A percentile compares a stretch with the other conserved stretches of the same genome.
Evolutionary conservation across 2,797 vertebrate species (phyloP).

Genomic region (Triplophysa yarkandensis): DNA sequence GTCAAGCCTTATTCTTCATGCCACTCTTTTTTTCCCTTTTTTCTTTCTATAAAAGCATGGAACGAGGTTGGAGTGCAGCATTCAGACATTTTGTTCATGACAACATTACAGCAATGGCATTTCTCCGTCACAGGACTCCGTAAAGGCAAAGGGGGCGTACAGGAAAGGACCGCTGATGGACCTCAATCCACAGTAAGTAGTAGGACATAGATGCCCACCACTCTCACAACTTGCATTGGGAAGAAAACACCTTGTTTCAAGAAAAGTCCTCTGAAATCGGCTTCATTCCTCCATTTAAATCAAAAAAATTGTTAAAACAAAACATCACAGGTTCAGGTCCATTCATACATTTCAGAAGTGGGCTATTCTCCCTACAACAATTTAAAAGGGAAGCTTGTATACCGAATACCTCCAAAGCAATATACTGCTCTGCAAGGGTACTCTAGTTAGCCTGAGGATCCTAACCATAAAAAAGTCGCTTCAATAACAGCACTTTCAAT

Average conservation of each 20-base stretch:
- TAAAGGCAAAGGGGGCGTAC: conserved; percentile 52
- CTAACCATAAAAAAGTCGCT: conserved; percentile 73
- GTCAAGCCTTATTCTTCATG: conserved; percentile 74
- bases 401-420: conserved; percentile 71
- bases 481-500: conserved; percentile 56
- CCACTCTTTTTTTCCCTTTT: conserved; percentile 55
- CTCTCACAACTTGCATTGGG: conserved; percentile 69
- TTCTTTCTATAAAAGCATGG: conserved; percentile 74
- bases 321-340: conserved; percentile 58
- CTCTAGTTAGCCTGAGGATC: conserved; percentile 65
- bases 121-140: conserved; percentile 70
- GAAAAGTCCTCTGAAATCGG: conserved; percentile 48
- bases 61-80: conserved; percentile 71
- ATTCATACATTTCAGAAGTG: conserved; percentile 51
- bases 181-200: conserved; percentile 64
- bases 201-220: conserved; percentile 79
- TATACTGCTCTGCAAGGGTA: conserved; percentile 57
- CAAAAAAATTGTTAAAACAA: conserved; percentile 28
- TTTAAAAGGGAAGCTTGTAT: conserved; percentile 54
- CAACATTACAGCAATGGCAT: conserved; percentile 75
- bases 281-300: conserved; percentile 37
- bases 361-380: conserved; percentile 61
- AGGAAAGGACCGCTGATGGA: conserved; percentile 16
- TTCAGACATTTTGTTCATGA: conserved; percentile 76
- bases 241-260: conserved; percentile 32